Conservation (phyloP, 2,113 vertebrate species). For the Astatotilapia flaviijosephi region DNA sequence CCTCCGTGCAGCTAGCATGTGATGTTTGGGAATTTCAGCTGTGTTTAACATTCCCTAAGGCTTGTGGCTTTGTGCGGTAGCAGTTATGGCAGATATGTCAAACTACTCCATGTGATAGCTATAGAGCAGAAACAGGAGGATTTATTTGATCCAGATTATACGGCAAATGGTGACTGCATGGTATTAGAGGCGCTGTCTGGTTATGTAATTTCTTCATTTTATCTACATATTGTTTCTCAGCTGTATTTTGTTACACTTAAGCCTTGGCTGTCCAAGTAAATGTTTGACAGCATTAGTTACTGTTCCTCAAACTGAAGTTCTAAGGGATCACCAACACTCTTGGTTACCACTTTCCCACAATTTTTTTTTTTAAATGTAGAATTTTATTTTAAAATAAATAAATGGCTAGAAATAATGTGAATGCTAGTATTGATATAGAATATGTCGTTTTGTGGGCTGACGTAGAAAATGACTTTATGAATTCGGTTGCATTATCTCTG, state of each 20-base stretch:
- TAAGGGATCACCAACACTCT: background rate
- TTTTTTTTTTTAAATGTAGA: background rate
- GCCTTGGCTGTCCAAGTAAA: background rate
- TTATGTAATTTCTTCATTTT: background rate
- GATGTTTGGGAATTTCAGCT: background rate
- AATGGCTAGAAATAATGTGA: background rate
- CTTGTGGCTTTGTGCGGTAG: background rate
- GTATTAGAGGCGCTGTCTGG: background rate
- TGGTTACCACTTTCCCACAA: background rate
- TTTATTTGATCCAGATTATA: background rate
- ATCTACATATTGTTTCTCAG: background rate
- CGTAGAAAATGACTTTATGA: background rate
- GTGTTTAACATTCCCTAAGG: background rate
- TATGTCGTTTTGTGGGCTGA: background rate
- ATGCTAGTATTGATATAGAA: background rate
- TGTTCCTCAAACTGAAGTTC: background rate
- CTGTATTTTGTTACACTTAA: background rate
- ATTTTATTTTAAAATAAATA: background rate
- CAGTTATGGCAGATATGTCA: background rate
- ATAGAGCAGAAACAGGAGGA: background rate
- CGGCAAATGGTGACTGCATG: background rate
- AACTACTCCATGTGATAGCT: background rate
- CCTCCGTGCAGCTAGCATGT: background rate
- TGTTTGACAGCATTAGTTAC: background rate
- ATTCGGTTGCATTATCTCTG: slow-evolving; percentile 12